Evolutionary conservation across 1,140 invertebrate genomes (phyloP).

Genomic region (Hylaeus anthracinus): DNA sequence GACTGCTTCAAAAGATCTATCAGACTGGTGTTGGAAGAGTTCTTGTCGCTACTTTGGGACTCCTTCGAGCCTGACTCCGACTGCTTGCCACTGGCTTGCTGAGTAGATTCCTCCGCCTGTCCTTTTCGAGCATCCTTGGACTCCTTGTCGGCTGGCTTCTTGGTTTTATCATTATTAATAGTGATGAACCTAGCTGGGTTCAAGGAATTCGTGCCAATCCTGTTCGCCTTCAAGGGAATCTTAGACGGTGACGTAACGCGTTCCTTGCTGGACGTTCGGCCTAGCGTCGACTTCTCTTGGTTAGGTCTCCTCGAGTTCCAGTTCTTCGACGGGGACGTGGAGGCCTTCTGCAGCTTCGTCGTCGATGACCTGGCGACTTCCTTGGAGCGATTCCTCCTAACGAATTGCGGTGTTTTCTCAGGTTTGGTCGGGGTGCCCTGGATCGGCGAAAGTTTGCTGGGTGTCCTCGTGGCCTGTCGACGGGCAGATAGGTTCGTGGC

Average conservation of each 20-base stretch:
- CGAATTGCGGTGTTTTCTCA: slow-evolving; percentile 33
- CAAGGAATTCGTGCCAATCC: slow-evolving; percentile 11
- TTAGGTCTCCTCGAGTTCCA: slow-evolving; percentile 41
- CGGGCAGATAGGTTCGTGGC: slow-evolving; percentile 55
- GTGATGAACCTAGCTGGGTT: slow-evolving; percentile 50
- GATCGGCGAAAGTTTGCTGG: slow-evolving; percentile 70
- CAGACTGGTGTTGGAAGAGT: slow-evolving; percentile 45
- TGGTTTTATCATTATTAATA: slow-evolving; percentile 1
- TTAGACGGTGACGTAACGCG: slow-evolving; percentile 69
- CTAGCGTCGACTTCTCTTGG: slow-evolving; percentile 14
- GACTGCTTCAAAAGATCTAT: slow-evolving; percentile 71
- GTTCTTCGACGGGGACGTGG: slow-evolving; percentile 8
- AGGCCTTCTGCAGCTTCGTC: slow-evolving; percentile 22
- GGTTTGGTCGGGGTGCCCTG: slow-evolving; percentile 74
- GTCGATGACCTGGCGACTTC: slow-evolving; percentile 18
- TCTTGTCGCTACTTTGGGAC: background rate
- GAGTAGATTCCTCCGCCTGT: background rate
- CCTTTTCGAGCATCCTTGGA: slow-evolving; percentile 14
- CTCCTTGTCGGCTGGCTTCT: slow-evolving; percentile 15
- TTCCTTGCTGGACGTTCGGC: slow-evolving; percentile 50
- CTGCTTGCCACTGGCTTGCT: slow-evolving; percentile 1
- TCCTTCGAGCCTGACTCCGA: slow-evolving; percentile 22
- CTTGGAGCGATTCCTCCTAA: slow-evolving; percentile 18
- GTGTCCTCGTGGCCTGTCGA: slow-evolving; percentile 45
- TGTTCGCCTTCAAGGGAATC: slow-evolving; percentile 66